Evolutionary conservation across 2,797 vertebrate species (phyloP).

Genomic region (Aulostomus chinensis): DNA sequence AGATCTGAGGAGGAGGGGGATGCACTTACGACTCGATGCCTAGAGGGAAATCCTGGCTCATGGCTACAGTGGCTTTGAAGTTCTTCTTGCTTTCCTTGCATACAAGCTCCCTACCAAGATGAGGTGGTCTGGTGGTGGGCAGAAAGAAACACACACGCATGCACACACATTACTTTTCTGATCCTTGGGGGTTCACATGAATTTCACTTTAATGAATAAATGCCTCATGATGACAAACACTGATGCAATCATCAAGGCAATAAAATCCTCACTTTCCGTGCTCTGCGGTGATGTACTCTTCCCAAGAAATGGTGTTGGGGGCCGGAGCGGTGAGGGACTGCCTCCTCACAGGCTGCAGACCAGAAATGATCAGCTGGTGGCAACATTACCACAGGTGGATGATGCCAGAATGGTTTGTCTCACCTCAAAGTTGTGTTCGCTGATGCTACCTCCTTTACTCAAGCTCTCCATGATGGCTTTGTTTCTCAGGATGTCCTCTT

Average conservation of each 20-base stretch:
- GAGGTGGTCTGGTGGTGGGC: constrained; percentile 84
- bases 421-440: constrained; percentile 95
- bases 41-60: constrained; percentile 96
- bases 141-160: constrained; percentile 20
- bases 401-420: too few species aligned
- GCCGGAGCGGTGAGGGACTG: constrained; percentile 90
- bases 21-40: constrained; percentile 92
- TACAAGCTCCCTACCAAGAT: constrained; percentile 92
- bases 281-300: constrained; percentile 94
- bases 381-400: too few species aligned
- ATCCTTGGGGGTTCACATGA: neutral
- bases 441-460: constrained; percentile 91
- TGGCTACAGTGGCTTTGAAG: constrained; percentile 96
- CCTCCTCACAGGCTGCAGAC: constrained; percentile 86
- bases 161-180: constrained; percentile 14
- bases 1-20: constrained; percentile 43
- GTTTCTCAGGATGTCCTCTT: constrained; percentile 95
- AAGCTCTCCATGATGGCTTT: constrained; percentile 98
- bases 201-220: constrained; percentile 13
- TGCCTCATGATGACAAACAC: too few species aligned
- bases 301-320: constrained; percentile 93
- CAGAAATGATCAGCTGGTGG: constrained; percentile 1
- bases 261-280: constrained; percentile 86
- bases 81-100: constrained; percentile 98
- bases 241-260: too few species aligned